Evolutionary conservation across 2,888 invertebrate species (phyloP), one percentile per base, ranked within the genome.

Genomic region (Crepidodera aurea): DNA sequence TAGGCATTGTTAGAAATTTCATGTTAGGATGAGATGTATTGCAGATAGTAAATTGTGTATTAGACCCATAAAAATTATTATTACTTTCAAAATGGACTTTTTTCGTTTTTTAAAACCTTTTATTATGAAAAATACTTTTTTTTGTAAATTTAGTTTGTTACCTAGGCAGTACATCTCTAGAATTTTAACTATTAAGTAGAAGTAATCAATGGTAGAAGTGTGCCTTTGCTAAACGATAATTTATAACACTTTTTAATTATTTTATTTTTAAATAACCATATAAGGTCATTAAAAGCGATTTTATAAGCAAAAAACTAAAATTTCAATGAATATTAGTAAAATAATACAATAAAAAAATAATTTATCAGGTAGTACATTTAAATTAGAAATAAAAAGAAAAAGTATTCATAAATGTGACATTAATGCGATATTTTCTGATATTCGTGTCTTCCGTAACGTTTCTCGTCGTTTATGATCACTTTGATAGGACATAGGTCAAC

Each of bases 261-360:
- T 39, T 40, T 40, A 15, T 15, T 40, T 29, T 29, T 29, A 10
- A 8, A 29, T 29, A 1, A 29, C 29, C 29, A 29, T 29, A 29
- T 7, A 40, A 15, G 15, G 39, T 15, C 5, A 3, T 7, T 15
- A 15, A 40, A 40, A 15, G 13, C 39, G 18, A 16, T 15, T 40
- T 40, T 40, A 16, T 15, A 40, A 6, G 4, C 3, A 15, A 15
- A 13, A 16, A 7, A 10, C 1, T 15, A 16, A 12, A 40, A 40
- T 40, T 15, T 40, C 15, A 40, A 16, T 40, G 39, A 40, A 40
- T 40, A 40, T 40, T 40, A n/a, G n/a, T n/a, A n/a, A n/a, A n/a
- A n/a, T n/a, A n/a, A n/a, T n/a, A n/a, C n/a, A n/a, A n/a, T n/a
- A n/a, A n/a, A n/a, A n/a, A n/a, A n/a, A n/a, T n/a, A n/a, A n/a